phyloP scores from a whole-genome alignment of 2,797 vertebrate genomes.

The Sebastes melanostomus region DNA sequence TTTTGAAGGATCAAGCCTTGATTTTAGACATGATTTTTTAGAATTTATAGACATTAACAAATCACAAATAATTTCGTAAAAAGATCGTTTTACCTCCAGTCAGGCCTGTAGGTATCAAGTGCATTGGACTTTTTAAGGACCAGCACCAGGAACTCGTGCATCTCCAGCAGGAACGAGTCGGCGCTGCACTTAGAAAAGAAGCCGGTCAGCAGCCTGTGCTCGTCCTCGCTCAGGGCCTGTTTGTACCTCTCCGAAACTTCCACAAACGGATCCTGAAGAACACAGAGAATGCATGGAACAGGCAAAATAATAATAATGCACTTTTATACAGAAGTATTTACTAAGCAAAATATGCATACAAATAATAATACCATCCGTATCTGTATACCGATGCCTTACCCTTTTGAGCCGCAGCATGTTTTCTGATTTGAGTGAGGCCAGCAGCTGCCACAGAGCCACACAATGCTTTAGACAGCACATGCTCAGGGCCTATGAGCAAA shows the following conservation, averaged over 20 bases:
- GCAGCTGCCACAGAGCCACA: constrained; percentile 91
- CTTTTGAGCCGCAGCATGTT: constrained; percentile 87
- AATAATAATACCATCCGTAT: neutral
- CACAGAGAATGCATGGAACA: neutral
- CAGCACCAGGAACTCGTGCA: constrained; percentile 91
- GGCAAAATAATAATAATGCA: neutral
- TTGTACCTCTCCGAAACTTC: constrained; percentile 82
- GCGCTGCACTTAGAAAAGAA: constrained; percentile 85
- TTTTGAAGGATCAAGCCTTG: neutral
- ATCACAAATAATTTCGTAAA: neutral
- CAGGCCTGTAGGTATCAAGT: constrained; percentile 75
- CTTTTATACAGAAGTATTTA: neutral
- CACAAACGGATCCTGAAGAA: constrained; percentile 89
- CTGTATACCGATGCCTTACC: constrained; percentile 72
- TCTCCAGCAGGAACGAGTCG: constrained; percentile 89
- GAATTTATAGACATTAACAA: neutral
- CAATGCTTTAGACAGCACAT: constrained; percentile 87
- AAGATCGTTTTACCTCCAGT: constrained; percentile 84
- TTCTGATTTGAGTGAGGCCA: constrained; percentile 90
- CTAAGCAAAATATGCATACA: rapidly evolving
- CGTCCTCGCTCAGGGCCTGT: constrained; percentile 70
- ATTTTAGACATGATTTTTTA: neutral
- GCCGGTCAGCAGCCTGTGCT: constrained; percentile 74
- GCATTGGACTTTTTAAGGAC: constrained; percentile 78
- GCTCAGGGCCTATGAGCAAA: constrained; percentile 82